A percentile compares a stretch with the other conserved stretches of the same genome.
Conservation (phyloP, 2,888 invertebrate species). For the Mesorhabditis spiculigera region DNA sequence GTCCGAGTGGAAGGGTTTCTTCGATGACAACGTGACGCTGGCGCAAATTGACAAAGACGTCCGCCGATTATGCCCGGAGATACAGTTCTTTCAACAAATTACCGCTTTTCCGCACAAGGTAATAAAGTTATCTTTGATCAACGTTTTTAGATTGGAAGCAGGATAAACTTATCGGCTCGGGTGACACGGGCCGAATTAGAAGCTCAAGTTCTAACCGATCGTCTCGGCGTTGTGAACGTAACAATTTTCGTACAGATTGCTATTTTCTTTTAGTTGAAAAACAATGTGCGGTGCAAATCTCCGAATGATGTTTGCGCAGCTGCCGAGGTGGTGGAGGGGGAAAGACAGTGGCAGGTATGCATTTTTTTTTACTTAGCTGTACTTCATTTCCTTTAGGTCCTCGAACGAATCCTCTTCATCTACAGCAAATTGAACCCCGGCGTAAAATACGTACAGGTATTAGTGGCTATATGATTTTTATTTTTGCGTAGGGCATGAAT, state of each 20-base stretch:
- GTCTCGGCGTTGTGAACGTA: constrained; percentile 23
- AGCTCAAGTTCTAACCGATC: constrained; percentile 22
- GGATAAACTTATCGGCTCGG: constrained; percentile 11
- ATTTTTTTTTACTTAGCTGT: not conserved
- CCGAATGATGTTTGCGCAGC: constrained; percentile 10
- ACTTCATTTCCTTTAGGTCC: constrained; percentile 69
- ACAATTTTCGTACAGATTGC: not conserved
- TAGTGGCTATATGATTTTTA: constrained; percentile 4
- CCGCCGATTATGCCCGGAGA: constrained; percentile 82
- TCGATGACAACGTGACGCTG: constrained; percentile 93
- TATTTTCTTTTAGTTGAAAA: constrained; percentile 5
- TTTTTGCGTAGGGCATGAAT: constrained; percentile 83
- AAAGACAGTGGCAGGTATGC: constrained; percentile 28
- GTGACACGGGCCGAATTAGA: constrained; percentile 25
- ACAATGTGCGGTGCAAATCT: constrained; percentile 3
- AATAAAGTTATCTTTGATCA: not conserved
- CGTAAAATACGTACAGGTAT: constrained; percentile 72
- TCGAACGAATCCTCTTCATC: constrained; percentile 86
- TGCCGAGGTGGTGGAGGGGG: constrained; percentile 5
- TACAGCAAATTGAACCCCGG: constrained; percentile 98
- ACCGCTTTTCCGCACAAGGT: constrained; percentile 75
- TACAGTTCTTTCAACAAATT: constrained; percentile 90
- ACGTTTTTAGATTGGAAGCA: not conserved
- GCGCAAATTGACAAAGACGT: constrained; percentile 85
- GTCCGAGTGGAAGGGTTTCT: constrained; percentile 90